phyloP scores from a whole-genome alignment of 2,797 vertebrate genomes.

The Gambelia wislizenii region DNA sequence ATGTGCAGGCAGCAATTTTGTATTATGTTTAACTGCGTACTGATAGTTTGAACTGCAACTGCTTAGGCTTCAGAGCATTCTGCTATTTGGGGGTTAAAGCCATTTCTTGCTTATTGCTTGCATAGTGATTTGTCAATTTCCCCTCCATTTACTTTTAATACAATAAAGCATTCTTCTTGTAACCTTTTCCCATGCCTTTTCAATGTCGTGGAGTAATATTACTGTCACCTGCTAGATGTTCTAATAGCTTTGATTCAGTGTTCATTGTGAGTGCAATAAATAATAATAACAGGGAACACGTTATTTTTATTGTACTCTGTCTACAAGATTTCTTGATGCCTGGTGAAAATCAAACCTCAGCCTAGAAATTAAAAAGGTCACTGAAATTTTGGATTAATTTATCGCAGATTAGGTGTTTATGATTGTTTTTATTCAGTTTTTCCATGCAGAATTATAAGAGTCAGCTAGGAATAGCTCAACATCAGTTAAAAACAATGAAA shows the following conservation, averaged over 20 bases:
- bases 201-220: conserved; percentile 62
- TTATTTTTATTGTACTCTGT: conserved; percentile 39
- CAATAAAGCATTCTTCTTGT: conserved; percentile 48
- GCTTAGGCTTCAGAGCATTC: conserved; percentile 28
- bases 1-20: neutral
- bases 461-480: neutral
- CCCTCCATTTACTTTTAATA: conserved; percentile 49
- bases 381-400: neutral
- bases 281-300: conserved; percentile 52
- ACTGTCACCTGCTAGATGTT: conserved; percentile 58
- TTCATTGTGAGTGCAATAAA: conserved; percentile 37
- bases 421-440: neutral
- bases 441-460: neutral
- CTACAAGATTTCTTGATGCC: conserved; percentile 37
- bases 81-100: conserved; percentile 52
- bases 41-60: conserved; percentile 19
- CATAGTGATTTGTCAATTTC: conserved; percentile 39
- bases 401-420: neutral
- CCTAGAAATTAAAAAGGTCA: conserved; percentile 56
- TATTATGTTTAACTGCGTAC: neutral
- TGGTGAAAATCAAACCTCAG: conserved; percentile 45
- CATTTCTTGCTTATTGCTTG: neutral
- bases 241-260: conserved; percentile 63
- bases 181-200: conserved; percentile 57
- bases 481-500: neutral